Evolutionary conservation across 2,113 vertebrate genomes (phyloP).

Genomic region (Baryphthengus martii): DNA sequence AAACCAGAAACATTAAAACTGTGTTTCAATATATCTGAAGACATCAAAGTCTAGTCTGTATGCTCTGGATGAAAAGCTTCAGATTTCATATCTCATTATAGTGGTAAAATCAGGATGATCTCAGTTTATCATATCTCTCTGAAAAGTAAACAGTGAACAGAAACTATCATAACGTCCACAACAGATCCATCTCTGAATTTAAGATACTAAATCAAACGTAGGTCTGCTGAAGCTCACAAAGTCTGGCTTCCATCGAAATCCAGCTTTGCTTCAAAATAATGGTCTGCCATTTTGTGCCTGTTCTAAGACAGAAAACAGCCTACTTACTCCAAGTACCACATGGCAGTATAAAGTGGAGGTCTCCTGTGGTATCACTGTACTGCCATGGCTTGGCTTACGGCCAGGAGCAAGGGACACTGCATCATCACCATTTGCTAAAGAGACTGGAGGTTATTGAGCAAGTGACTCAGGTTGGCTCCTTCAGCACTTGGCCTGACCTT

Average conservation of each 20-base stretch:
- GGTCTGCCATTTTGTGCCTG: background rate
- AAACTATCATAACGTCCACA: background rate
- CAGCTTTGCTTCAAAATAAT: background rate
- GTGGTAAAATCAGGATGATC: background rate
- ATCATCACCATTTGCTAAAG: background rate
- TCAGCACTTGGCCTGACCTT: background rate
- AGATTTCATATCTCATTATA: background rate
- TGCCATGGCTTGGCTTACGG: background rate
- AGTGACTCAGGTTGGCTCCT: background rate
- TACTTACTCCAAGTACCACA: background rate
- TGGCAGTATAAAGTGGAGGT: background rate
- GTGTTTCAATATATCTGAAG: background rate
- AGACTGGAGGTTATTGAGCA: background rate
- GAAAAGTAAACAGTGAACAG: background rate
- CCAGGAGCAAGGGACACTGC: background rate
- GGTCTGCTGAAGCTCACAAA: background rate
- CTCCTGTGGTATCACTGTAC: background rate
- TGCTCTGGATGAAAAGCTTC: background rate
- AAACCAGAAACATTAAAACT: background rate
- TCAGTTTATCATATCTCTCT: background rate
- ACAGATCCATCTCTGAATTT: background rate
- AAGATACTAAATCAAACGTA: background rate
- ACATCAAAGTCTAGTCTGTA: background rate
- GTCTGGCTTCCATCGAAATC: background rate
- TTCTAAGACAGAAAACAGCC: background rate